Percentiles rank a stretch among this genome's conserved stretches.
phyloP scores from a whole-genome alignment of 1,140 invertebrate genomes.

The Apis dorsata region DNA sequence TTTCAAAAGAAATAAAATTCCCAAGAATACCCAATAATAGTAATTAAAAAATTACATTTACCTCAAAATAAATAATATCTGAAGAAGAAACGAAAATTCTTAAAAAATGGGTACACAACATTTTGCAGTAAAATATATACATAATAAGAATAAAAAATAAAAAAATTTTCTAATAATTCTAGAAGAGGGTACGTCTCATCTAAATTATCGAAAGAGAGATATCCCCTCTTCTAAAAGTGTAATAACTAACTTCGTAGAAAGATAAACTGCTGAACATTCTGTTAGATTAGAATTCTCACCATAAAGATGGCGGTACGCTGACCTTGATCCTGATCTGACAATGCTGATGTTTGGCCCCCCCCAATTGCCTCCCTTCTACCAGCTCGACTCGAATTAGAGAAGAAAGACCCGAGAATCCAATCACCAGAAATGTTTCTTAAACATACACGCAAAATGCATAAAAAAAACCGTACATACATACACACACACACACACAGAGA shows the following conservation, averaged over 20 bases:
- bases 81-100: background rate
- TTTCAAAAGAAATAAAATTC: too few relatives aligned
- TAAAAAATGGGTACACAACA: background rate
- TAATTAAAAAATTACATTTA: too few relatives aligned
- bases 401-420: background rate
- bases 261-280: background rate
- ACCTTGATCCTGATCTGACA: background rate
- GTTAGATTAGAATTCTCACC: constrained; percentile 3
- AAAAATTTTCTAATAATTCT: too few relatives aligned
- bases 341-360: constrained; percentile 22
- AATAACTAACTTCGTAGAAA: too few relatives aligned
- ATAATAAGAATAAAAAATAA: background rate
- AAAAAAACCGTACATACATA: constrained; percentile 14
- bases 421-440: background rate
- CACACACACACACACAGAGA: background rate
- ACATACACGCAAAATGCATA: too few relatives aligned
- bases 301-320: background rate
- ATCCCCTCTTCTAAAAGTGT: too few relatives aligned
- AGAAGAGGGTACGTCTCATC: too few relatives aligned
- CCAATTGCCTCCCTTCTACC: constrained; percentile 24
- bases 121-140: background rate
- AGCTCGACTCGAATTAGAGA: constrained; percentile 12
- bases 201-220: too few relatives aligned
- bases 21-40: too few relatives aligned
- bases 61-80: too few relatives aligned